Base-by-base conservation (phyloP, 2,888 invertebrate species). In the Spisula subtruncata region DNA sequence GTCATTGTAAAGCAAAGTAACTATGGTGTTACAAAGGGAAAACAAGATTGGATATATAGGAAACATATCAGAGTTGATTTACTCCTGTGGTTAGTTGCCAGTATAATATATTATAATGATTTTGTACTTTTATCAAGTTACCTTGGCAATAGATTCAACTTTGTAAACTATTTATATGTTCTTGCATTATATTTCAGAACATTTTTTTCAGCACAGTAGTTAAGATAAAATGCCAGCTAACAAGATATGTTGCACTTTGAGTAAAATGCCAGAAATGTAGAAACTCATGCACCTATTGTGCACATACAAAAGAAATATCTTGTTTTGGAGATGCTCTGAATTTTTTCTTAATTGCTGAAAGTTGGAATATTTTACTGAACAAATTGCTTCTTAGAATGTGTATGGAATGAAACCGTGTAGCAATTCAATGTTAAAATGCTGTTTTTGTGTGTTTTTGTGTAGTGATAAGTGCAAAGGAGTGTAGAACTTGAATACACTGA, bases 361-460 rank as follows among this genome's bases (percentile, higher is more conserved):
- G 60, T 66, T 2, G 25, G 60, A n/a, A 25, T 66, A n/a, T 25
- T 66, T 66, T n/a, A 66, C 25, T 66, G 60, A 60, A 66, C 60
- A 66, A 66, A 66, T 66, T 66, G 25, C 60, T 66, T 66, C n/a
- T 66, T 66, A 66, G 60, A n/a, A 4, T 66, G 60, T 25, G 60
- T 66, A 25, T 10, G 60, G 60, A 66, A 66, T n/a, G 60, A 66
- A 66, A 66, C n/a, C 25, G 60, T 10, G n/a, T 66, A 25, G 25
- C 25, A 66, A 25, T 66, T 25, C 6, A 12, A 66, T n/a, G 60
- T 25, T 51, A 51, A 51, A 25, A n/a, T 66, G 20, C 5, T 75
- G 25, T 14, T 2, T 41, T 41, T 41, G 41, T 41, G n/a, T 75
- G 25, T 14, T 2, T 41, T 41, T 41, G 41, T 41, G 41, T 41